phyloP scores from a whole-genome alignment of 2,797 vertebrate genomes.

The Molossus alvarezi region DNA sequence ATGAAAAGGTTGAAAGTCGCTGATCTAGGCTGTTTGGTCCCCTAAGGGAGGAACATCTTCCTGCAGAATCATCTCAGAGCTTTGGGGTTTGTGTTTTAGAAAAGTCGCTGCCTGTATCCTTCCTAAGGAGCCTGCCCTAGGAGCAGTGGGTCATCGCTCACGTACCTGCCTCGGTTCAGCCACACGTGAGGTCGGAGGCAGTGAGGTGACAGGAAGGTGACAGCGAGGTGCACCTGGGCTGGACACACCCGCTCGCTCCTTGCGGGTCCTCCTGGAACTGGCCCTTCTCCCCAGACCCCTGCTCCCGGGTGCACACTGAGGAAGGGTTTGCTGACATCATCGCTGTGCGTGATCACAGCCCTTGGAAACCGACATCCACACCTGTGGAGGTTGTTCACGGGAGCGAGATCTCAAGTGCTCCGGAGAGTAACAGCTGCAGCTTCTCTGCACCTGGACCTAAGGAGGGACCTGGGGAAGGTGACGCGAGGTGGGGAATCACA shows the following conservation, averaged over 20 bases:
- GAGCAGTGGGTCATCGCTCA: background rate
- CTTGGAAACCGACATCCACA: background rate
- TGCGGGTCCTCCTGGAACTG: background rate
- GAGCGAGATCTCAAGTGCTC: background rate
- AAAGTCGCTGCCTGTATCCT: background rate
- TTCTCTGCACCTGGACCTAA: background rate
- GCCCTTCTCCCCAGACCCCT: background rate
- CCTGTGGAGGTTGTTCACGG: background rate
- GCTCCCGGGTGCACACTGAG: background rate
- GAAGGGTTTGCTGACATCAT: background rate
- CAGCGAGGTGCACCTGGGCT: background rate
- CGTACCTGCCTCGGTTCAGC: no score
- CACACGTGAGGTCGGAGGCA: accelerated
- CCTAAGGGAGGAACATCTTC: background rate
- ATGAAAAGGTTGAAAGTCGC: background rate
- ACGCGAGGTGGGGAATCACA: no score
- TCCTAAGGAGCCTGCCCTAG: accelerated
- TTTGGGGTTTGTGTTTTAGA: background rate
- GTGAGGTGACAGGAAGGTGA: background rate
- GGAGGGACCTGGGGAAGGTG: background rate
- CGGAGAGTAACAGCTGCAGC: background rate
- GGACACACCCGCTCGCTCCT: background rate
- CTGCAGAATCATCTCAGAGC: background rate
- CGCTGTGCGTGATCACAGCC: accelerated
- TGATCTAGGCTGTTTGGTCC: background rate